Evolutionary conservation across 2,888 invertebrate species (phyloP).

Genomic region (Sphecodes monilicornis): DNA sequence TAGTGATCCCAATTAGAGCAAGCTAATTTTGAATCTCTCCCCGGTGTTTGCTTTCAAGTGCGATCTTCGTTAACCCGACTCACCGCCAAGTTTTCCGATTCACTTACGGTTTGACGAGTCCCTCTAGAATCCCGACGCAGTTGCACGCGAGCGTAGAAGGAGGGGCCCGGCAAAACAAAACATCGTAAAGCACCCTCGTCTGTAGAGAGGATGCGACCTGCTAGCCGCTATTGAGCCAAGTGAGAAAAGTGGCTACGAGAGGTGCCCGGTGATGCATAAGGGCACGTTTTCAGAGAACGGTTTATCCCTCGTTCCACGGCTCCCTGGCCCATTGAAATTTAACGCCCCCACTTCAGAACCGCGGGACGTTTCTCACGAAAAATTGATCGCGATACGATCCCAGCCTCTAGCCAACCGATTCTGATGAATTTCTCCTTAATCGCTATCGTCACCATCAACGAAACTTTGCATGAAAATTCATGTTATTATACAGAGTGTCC

Average conservation of each 20-base stretch:
- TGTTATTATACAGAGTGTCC: no score
- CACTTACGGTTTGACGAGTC: constrained; percentile 70
- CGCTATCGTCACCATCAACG: no score
- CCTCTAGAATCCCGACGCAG: constrained; percentile 53
- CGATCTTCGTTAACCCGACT: constrained; percentile 61
- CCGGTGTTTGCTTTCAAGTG: constrained; percentile 30
- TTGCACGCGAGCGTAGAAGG: constrained; percentile 43
- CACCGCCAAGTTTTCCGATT: constrained; percentile 61
- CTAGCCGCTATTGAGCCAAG: constrained; percentile 72
- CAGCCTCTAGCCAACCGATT: background rate
- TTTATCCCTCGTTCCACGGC: constrained; percentile 46
- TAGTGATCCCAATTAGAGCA: background rate
- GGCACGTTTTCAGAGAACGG: constrained; percentile 59
- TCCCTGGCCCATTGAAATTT: constrained; percentile 56
- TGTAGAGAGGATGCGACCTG: constrained; percentile 72
- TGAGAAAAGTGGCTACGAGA: constrained; percentile 75
- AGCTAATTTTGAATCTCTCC: constrained; percentile 24
- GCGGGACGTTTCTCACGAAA: constrained; percentile 23
- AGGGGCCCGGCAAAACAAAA: constrained; percentile 73
- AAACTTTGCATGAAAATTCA: no score
- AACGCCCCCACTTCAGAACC: constrained; percentile 23
- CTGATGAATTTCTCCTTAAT: background rate
- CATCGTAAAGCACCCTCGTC: constrained; percentile 72
- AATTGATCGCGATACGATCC: constrained; percentile 22
- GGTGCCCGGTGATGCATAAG: constrained; percentile 66